A percentile compares a stretch with the other conserved stretches of the same genome.
These are phyloP conservation scores for Choristoneura rosaceana DNA, from an alignment of 2,888 invertebrate genomes.

Conservation along the genomic window DNA sequence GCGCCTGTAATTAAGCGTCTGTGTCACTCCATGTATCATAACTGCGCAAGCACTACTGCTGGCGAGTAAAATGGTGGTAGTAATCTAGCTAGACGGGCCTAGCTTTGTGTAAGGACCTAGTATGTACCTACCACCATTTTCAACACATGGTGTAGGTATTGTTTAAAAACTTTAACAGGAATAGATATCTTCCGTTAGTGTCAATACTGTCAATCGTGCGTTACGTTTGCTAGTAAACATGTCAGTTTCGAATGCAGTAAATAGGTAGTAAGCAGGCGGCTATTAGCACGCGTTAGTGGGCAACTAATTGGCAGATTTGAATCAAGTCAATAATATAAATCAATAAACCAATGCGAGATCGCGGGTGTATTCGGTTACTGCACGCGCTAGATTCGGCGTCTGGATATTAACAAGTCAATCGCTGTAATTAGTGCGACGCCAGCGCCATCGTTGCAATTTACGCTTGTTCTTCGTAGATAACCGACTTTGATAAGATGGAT, in stretches of 20 bases:
- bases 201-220: constrained; percentile 6
- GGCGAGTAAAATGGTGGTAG: no score
- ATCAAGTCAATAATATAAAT: constrained; percentile 40
- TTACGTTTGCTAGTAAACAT: constrained; percentile 17
- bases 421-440: not conserved
- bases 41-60: no score
- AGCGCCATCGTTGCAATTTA: not conserved
- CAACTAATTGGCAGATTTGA: constrained; percentile 40
- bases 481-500: no score
- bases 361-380: constrained; percentile 29
- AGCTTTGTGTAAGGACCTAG: no score
- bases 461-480: not conserved
- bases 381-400: constrained; percentile 22
- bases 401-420: constrained; percentile 29
- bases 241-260: constrained; percentile 22
- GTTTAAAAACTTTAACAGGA: not conserved
- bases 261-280: constrained; percentile 2
- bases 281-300: constrained; percentile 35
- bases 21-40: no score
- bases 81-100: no score
- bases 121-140: no score
- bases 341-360: constrained; percentile 31
- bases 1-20: no score
- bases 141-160: not conserved
- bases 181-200: not conserved